Conservation (phyloP, 2,888 invertebrate species). For the Eristalis intricaria region DNA sequence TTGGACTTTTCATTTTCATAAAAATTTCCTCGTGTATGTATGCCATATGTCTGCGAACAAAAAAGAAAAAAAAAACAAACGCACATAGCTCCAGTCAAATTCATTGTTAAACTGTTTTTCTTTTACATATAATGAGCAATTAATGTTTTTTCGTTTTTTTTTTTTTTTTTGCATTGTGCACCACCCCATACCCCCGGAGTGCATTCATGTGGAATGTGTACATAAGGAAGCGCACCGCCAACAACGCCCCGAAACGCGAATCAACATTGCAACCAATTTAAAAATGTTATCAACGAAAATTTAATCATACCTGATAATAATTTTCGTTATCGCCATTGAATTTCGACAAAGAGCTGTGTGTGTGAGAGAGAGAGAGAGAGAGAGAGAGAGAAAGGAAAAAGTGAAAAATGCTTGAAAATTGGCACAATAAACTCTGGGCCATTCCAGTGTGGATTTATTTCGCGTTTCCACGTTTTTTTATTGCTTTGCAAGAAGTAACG, state of each 20-base stretch:
- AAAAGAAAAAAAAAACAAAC: too few species aligned
- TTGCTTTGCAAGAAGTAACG: not conserved
- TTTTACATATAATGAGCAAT: conserved; percentile 36
- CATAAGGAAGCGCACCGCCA: not conserved
- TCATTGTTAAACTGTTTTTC: conserved; percentile 25
- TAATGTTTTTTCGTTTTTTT: conserved; percentile 12
- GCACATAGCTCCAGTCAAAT: not conserved
- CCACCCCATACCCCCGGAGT: not conserved
- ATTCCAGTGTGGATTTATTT: conserved; percentile 29
- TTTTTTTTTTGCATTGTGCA: not conserved
- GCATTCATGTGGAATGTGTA: not conserved
- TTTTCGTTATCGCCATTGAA: conserved; percentile 4
- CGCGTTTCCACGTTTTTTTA: not conserved
- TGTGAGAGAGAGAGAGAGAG: too few species aligned
- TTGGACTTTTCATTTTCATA: conserved; percentile 42
- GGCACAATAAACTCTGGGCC: conserved; percentile 43
- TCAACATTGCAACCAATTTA: conserved; percentile 20
- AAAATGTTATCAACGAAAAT: conserved; percentile 26
- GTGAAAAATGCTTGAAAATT: conserved; percentile 18
- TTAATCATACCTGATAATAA: conserved; percentile 8
- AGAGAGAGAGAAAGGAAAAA: not conserved
- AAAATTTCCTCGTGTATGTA: conserved; percentile 19
- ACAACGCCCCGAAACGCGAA: not conserved
- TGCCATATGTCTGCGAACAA: not conserved
- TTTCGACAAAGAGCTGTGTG: conserved; percentile 4